Evolutionary conservation across 1,140 invertebrate genomes (phyloP).

Genomic region (Drosophila kurseongensis): DNA sequence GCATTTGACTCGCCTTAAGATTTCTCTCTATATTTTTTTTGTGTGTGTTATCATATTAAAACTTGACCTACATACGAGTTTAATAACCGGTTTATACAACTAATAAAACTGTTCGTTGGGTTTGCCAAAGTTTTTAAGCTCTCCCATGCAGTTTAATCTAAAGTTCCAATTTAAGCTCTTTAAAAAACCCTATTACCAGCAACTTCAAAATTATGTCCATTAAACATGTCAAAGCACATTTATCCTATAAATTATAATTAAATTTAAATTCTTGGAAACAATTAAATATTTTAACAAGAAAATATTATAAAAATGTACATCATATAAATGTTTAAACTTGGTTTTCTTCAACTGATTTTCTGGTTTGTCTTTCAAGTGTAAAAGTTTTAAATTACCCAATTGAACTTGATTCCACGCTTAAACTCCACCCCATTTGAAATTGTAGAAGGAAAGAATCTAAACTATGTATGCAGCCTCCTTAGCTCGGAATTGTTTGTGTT

Average conservation of each 20-base stretch:
- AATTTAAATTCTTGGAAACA: no score
- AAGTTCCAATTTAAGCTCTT: not conserved
- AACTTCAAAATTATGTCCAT: no score
- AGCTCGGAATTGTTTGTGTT: conserved; percentile 11
- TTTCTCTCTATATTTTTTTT: conserved; percentile 22
- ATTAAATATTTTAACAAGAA: not conserved
- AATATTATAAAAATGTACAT: no score
- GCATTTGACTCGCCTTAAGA: conserved; percentile 35
- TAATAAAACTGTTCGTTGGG: conserved; percentile 6
- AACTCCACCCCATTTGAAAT: not conserved
- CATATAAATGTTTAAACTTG: not conserved
- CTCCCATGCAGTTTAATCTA: conserved; percentile 37
- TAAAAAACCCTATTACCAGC: no score
- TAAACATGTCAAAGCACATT: no score
- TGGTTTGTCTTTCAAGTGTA: not conserved
- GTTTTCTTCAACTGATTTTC: no score
- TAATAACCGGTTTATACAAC: conserved; percentile 64
- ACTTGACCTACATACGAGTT: conserved; percentile 72
- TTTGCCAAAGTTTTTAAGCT: conserved; percentile 18
- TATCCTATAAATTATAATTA: no score
- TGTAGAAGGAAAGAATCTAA: not conserved
- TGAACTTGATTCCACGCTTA: conserved; percentile 6
- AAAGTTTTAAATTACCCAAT: conserved; percentile 3
- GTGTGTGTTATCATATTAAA: conserved; percentile 69
- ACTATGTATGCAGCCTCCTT: not conserved